Percentiles rank a stretch among this genome's conserved stretches.
These are phyloP conservation scores for Mesorhabditis belari DNA, from an alignment of 2,888 invertebrate species.

Conservation along the genomic window DNA sequence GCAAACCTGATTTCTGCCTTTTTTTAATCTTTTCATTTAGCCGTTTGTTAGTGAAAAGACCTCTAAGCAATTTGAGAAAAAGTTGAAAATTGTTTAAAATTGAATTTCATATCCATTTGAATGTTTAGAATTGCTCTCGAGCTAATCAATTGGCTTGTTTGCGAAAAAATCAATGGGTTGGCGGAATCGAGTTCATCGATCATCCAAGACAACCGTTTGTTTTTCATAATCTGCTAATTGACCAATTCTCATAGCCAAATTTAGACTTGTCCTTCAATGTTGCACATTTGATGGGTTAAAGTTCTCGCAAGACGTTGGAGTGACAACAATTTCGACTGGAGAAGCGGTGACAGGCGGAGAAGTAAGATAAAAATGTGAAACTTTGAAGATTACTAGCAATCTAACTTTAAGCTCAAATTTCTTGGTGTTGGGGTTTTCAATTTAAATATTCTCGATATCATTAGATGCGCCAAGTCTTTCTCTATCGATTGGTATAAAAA, in stretches of 20 bases:
- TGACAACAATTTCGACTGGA: conserved; percentile 44
- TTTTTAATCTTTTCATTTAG: too few relatives aligned
- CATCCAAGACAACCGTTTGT: conserved; percentile 47
- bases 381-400: too few relatives aligned
- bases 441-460: too few relatives aligned
- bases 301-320: conserved; percentile 51
- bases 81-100: too few relatives aligned
- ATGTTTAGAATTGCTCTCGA: conserved; percentile 48
- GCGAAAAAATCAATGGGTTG: conserved; percentile 50
- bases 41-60: too few relatives aligned
- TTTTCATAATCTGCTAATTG: neutral
- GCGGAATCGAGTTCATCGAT: conserved; percentile 50
- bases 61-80: too few relatives aligned
- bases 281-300: conserved; percentile 49
- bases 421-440: too few relatives aligned
- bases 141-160: conserved; percentile 38
- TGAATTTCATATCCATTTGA: too few relatives aligned
- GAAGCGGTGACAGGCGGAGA: conserved; percentile 52
- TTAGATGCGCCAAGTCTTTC: too few relatives aligned
- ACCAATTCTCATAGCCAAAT: neutral
- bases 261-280: conserved; percentile 46
- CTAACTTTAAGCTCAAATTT: too few relatives aligned
- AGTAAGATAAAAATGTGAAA: conserved; percentile 10
- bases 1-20: too few relatives aligned
- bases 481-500: too few relatives aligned